Percentiles rank a stretch among this genome's conserved stretches.
These are phyloP conservation scores for Tiliacea citrago DNA, from an alignment of 2,888 invertebrate species.

Conservation along the genomic window DNA sequence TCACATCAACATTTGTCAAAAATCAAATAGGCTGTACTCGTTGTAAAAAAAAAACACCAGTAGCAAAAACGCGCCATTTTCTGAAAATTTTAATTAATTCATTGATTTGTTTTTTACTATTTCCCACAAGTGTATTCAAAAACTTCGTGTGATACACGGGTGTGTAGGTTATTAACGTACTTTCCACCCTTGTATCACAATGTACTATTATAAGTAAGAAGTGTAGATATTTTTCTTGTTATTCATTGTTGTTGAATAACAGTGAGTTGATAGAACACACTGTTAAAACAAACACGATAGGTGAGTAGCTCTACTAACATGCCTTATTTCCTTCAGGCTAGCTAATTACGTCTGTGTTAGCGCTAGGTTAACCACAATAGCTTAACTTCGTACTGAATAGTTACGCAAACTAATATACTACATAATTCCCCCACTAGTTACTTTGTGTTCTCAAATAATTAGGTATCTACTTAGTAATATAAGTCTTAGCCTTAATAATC, in stretches of 20 bases:
- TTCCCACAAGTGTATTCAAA: no score
- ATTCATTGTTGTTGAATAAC: background rate
- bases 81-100: no score
- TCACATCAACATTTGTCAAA: no score
- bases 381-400: constrained; percentile 36
- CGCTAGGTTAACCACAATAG: constrained; percentile 53
- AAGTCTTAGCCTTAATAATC: background rate
- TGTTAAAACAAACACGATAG: constrained; percentile 4
- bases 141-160: no score
- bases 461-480: background rate
- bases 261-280: background rate
- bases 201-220: background rate
- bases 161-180: no score
- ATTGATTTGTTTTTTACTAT: no score
- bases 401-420: constrained; percentile 48
- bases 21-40: no score
- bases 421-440: constrained; percentile 25
- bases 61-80: no score
- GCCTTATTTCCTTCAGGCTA: constrained; percentile 26
- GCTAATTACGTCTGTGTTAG: constrained; percentile 52
- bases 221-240: background rate
- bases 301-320: constrained; percentile 17
- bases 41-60: no score
- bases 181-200: no score
- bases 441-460: constrained; percentile 40